These are phyloP conservation scores for Lathronympha strigana DNA, from an alignment of 2,888 invertebrate species.

Conservation along the genomic window DNA sequence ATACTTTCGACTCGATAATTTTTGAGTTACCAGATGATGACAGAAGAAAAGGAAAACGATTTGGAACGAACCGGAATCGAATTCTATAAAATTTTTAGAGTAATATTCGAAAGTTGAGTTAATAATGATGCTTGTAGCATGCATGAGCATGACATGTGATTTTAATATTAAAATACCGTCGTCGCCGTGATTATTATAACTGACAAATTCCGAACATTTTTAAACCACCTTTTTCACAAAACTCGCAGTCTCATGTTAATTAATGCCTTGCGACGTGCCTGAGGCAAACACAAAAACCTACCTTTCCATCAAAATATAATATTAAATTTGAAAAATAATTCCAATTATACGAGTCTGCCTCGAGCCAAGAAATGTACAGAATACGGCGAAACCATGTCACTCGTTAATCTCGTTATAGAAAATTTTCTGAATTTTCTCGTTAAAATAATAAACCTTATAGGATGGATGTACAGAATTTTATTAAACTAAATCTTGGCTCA, in stretches of 20 bases:
- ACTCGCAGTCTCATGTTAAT: conserved; percentile 3
- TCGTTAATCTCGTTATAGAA: conserved; percentile 15
- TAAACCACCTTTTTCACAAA: too few relatives aligned
- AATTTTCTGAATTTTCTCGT: background rate
- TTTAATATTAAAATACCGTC: too few relatives aligned
- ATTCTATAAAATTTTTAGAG: too few relatives aligned
- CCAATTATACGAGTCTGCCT: conserved; percentile 17
- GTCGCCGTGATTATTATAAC: too few relatives aligned
- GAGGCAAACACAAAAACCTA: conserved; percentile 10
- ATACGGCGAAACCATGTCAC: conserved; percentile 14
- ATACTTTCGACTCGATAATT: too few relatives aligned
- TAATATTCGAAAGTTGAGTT: too few relatives aligned
- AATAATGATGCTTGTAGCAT: too few relatives aligned
- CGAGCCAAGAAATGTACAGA: conserved; percentile 2
- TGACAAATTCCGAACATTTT: background rate
- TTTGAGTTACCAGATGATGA: too few relatives aligned
- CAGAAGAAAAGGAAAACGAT: too few relatives aligned
- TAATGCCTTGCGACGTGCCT: conserved; percentile 13
- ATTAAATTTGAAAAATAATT: conserved; percentile 27
- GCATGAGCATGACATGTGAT: too few relatives aligned
- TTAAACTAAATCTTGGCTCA: background rate
- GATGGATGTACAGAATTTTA: conserved; percentile 1
- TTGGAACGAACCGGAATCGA: too few relatives aligned
- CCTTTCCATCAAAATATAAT: conserved; percentile 23
- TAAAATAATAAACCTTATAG: conserved; percentile 9